Conservation (phyloP, 2,113 vertebrate species). For the Neopipo cinnamomea region DNA sequence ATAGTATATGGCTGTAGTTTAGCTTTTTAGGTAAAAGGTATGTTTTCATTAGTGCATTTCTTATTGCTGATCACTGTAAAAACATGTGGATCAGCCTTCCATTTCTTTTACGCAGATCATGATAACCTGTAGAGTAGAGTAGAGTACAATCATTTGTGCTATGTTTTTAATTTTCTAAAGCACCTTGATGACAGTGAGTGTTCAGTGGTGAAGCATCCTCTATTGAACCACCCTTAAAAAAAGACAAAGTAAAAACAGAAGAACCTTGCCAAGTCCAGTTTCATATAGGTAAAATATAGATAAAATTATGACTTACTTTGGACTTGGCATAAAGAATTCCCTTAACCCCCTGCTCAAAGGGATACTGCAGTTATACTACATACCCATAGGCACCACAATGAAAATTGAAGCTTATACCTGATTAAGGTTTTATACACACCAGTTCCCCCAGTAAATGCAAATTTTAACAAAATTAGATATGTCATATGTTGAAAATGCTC, state of each 20-base stretch:
- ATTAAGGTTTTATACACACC: slow-evolving; percentile 86
- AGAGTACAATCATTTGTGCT: slow-evolving; percentile 84
- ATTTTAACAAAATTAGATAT: slow-evolving; percentile 88
- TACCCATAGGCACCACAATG: slow-evolving; percentile 83
- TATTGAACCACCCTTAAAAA: slow-evolving; percentile 77
- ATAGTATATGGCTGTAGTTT: slow-evolving; percentile 84
- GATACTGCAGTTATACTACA: slow-evolving; percentile 85
- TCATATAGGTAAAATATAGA: slow-evolving; percentile 72
- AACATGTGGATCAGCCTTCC: slow-evolving; percentile 78
- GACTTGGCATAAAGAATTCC: slow-evolving; percentile 76
- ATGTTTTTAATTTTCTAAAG: slow-evolving; percentile 85
- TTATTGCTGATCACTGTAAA: slow-evolving; percentile 80
- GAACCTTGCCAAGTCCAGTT: slow-evolving; percentile 71
- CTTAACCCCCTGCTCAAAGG: slow-evolving; percentile 79
- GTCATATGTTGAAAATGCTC: slow-evolving; percentile 99
- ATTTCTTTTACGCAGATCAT: slow-evolving; percentile 82
- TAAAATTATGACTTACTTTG: slow-evolving; percentile 68
- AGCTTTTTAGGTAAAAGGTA: slow-evolving; percentile 84
- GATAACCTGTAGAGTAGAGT: slow-evolving; percentile 83
- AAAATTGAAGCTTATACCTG: slow-evolving; percentile 81
- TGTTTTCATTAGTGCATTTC: slow-evolving; percentile 85
- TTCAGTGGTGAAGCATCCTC: slow-evolving; percentile 84
- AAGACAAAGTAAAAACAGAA: slow-evolving; percentile 26
- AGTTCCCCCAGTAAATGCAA: slow-evolving; percentile 88
- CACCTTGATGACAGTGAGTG: slow-evolving; percentile 87